A percentile compares a stretch with the other conserved stretches of the same genome.
phyloP scores from a whole-genome alignment of 2,797 vertebrate genomes.

The Schizothorax lantsangensis region DNA sequence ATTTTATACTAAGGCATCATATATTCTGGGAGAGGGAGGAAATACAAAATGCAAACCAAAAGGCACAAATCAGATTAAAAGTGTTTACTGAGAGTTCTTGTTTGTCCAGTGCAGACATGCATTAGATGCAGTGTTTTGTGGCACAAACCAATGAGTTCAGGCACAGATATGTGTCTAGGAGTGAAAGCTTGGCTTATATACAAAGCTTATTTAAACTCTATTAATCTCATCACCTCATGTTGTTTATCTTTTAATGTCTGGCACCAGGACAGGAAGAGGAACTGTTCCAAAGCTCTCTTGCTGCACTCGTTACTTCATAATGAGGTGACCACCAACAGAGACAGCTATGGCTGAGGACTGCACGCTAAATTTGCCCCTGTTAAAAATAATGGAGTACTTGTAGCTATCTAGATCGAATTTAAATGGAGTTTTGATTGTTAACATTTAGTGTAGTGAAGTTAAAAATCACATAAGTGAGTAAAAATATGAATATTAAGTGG shows the following conservation, averaged over 20 bases:
- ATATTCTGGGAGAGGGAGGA: background rate
- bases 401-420: background rate
- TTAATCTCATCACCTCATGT: background rate
- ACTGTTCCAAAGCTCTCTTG: slow-evolving; percentile 17
- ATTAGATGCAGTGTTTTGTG: background rate
- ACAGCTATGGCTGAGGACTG: background rate
- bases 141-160: background rate
- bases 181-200: background rate
- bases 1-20: background rate
- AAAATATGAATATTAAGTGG: background rate
- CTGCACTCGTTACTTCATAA: slow-evolving; percentile 36
- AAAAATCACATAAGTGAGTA: background rate
- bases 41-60: background rate
- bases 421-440: background rate
- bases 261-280: slow-evolving; percentile 38
- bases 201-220: slow-evolving; percentile 1
- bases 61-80: background rate
- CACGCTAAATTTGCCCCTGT: background rate
- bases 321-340: slow-evolving; percentile 10
- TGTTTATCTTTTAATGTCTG: slow-evolving; percentile 23
- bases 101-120: background rate
- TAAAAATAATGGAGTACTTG: background rate
- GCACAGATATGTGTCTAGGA: background rate
- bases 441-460: background rate
- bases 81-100: background rate